Base-by-base conservation (phyloP, 2,888 invertebrate genomes). In the Drosophila mimetica region DNA sequence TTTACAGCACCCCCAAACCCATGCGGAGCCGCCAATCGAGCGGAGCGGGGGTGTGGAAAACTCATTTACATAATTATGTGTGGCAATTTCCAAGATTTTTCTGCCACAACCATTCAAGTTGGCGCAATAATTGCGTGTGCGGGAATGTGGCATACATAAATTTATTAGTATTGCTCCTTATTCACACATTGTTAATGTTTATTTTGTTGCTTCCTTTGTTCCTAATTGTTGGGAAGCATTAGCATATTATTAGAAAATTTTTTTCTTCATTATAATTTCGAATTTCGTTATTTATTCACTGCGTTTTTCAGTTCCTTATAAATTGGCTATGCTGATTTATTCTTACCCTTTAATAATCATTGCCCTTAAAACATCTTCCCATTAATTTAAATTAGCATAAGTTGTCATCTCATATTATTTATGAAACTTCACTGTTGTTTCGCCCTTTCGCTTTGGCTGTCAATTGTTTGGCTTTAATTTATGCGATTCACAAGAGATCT, bases 31-130 rank as follows among this genome's bases (percentile, higher is more conserved):
- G 14, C 30, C 41, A 47, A 57, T 57, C 39, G 57, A n/a, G 22
- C 13, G 25, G 18, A 41, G 57, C 20, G n/a, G 32, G 36, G 44
- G 59, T 28, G 61, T 28, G 61, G 30, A 51, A 73, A 79, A 83
- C 67, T 83, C 78, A 81, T 83, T 86, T 83, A 72, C 81, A 83
- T 84, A 86, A 88, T 88, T 88, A 86, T 86, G 88, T 88, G 88
- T 77, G 88, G 75, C 86, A 86, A 79, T 86, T 85, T 86, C 60
- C 74, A 54, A 76, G 83, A 80, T 86, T 83, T 83, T 86, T 84
- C 54, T 67, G 61, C 65, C 77, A 58, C 61, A 52, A 36, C 51
- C 63, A 55, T 52, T 51, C 46, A 52, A 51, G 58, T 39, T 61
- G 53, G 34, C 30, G n/a, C 51, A 57, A 58, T 58, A 32, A 51